Evolutionary conservation across 2,888 invertebrate genomes (phyloP).

Genomic region (Ormia ochracea): DNA sequence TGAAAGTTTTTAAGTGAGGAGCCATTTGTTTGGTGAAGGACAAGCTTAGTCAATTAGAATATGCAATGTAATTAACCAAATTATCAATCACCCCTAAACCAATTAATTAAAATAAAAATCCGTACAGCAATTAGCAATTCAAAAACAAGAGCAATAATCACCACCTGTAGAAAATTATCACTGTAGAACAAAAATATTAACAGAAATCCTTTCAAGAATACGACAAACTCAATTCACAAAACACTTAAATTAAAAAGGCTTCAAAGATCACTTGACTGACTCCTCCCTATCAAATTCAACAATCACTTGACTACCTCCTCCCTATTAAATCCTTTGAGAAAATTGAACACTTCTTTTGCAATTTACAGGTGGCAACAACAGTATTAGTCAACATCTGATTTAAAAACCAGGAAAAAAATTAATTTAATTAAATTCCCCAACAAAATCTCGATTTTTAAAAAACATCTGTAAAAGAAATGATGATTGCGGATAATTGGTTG

Average conservation of each 20-base stretch:
- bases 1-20: no score
- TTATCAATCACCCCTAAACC: background rate
- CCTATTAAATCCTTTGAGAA: background rate
- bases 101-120: background rate
- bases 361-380: slow-evolving; percentile 44
- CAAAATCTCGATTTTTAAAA: slow-evolving; percentile 74
- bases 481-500: slow-evolving; percentile 77
- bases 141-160: background rate
- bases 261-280: slow-evolving; percentile 28
- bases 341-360: slow-evolving; percentile 12
- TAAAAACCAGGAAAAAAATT: slow-evolving; percentile 29
- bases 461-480: slow-evolving; percentile 66
- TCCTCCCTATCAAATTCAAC: background rate
- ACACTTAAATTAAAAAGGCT: slow-evolving; percentile 1
- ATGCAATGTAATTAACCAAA: no score
- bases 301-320: background rate
- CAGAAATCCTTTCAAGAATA: background rate
- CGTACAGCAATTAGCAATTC: background rate
- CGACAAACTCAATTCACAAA: background rate
- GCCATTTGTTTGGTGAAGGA: no score
- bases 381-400: slow-evolving; percentile 4
- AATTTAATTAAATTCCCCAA: slow-evolving; percentile 33
- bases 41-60: no score
- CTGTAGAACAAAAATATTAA: slow-evolving; percentile 7
- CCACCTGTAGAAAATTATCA: background rate